Percentiles rank a stretch among this genome's conserved stretches.
These are phyloP conservation scores for Taeniopygia guttata DNA, from an alignment of 2,797 vertebrate genomes.

Conservation along the genomic window DNA sequence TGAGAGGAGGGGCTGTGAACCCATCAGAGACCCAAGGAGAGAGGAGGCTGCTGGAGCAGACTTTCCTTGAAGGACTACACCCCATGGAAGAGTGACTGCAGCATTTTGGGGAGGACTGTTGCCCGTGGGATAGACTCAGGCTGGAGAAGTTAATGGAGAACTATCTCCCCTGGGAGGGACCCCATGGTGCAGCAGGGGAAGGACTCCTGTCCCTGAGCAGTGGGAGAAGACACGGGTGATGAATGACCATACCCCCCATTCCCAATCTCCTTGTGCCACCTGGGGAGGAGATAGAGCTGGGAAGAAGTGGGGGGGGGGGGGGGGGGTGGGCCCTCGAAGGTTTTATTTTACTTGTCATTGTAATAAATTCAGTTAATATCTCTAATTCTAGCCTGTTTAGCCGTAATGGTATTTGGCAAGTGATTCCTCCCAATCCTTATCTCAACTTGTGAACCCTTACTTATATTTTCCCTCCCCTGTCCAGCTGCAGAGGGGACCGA, in stretches of 20 bases:
- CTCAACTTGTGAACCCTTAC: neutral
- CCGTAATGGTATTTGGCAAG: accelerated
- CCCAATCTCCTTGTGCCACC: neutral
- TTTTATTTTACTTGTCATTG: neutral
- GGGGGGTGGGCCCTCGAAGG: neutral
- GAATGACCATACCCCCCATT: too few relatives aligned
- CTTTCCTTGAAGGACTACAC: neutral
- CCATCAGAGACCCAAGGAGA: neutral
- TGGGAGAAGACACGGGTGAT: neutral
- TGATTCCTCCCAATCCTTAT: neutral
- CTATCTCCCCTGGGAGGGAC: neutral
- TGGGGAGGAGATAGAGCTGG: neutral
- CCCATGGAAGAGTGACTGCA: neutral
- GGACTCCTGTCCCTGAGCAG: neutral
- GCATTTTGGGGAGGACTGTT: neutral
- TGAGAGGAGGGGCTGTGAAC: neutral
- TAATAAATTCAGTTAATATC: neutral
- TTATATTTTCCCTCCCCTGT: neutral
- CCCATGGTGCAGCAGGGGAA: accelerated
- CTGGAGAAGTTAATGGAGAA: neutral
- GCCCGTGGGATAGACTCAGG: accelerated
- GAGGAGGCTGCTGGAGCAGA: neutral
- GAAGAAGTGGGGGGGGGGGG: too few relatives aligned
- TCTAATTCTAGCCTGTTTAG: neutral
- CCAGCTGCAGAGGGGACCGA: neutral